Evolutionary conservation across 2,113 vertebrate genomes (phyloP).

Genomic region (Aphyosemion australe): DNA sequence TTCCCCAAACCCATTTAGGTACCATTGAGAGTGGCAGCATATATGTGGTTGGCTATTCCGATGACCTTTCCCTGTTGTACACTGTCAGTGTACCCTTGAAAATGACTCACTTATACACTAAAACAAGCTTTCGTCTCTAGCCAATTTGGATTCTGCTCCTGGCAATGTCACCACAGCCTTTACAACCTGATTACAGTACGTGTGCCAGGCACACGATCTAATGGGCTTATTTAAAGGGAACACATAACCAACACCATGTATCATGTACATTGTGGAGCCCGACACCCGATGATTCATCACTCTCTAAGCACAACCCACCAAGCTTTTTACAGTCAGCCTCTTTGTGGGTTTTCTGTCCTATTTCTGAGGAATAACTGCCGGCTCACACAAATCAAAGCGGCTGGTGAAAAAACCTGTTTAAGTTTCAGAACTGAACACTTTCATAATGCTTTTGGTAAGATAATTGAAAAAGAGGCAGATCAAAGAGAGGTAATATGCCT

Average conservation of each 20-base stretch:
- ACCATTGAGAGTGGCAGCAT: slow-evolving; percentile 17
- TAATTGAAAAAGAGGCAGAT: not conserved
- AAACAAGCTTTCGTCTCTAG: slow-evolving; percentile 54
- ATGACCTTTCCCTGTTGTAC: slow-evolving; percentile 53
- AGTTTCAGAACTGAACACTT: not conserved
- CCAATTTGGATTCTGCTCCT: slow-evolving; percentile 62
- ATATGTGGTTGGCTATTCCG: slow-evolving; percentile 31
- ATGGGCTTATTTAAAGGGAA: slow-evolving; percentile 37
- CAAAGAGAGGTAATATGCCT: slow-evolving; percentile 2
- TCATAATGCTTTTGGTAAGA: not conserved
- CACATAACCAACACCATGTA: slow-evolving; percentile 38
- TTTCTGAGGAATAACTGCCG: not conserved
- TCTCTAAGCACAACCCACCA: not conserved
- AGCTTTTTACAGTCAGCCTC: slow-evolving; percentile 10
- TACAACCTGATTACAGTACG: slow-evolving; percentile 13
- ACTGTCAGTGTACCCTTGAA: slow-evolving; percentile 58
- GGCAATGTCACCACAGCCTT: slow-evolving; percentile 60
- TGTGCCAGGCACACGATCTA: slow-evolving; percentile 33
- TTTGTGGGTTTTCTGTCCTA: slow-evolving; percentile 2
- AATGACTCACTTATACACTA: slow-evolving; percentile 48
- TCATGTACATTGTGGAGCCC: slow-evolving; percentile 18
- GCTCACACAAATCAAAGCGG: not conserved
- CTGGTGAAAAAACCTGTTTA: not conserved
- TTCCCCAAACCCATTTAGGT: slow-evolving; percentile 37
- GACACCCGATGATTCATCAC: slow-evolving; percentile 6